Evolutionary conservation across 2,888 invertebrate species (phyloP).

Genomic region (Zygothrica quintamaculata): DNA sequence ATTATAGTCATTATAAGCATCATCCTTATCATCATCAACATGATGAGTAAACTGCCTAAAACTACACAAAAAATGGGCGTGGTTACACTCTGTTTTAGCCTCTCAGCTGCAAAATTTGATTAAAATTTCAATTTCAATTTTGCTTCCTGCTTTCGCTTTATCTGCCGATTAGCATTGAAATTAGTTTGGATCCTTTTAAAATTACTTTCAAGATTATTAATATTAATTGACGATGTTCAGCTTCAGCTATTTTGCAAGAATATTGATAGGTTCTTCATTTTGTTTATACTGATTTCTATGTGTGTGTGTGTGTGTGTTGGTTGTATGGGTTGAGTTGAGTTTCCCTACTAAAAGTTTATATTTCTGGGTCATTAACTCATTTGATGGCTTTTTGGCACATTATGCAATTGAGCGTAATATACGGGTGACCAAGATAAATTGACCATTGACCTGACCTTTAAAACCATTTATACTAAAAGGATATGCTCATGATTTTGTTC

Average conservation of each 20-base stretch:
- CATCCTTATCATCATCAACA: conserved; percentile 23
- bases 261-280: conserved; percentile 37
- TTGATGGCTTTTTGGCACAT: conserved; percentile 59
- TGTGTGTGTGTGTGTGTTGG: no score
- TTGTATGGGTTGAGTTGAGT: neutral
- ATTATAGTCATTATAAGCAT: conserved; percentile 8
- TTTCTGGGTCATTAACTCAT: conserved; percentile 71
- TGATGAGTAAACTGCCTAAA: conserved; percentile 25
- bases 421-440: conserved; percentile 47
- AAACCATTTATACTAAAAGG: conserved; percentile 1
- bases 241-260: conserved; percentile 39
- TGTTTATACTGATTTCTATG: no score
- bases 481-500: neutral
- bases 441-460: neutral
- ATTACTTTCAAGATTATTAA: conserved; percentile 72
- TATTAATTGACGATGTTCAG: conserved; percentile 70
- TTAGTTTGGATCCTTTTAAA: conserved; percentile 57
- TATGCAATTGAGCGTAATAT: conserved; percentile 47
- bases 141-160: conserved; percentile 32
- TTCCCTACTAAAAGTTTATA: conserved; percentile 43
- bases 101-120: conserved; percentile 56
- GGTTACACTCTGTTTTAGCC: neutral
- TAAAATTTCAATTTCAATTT: conserved; percentile 78
- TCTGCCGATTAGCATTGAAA: conserved; percentile 55
- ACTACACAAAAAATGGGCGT: conserved; percentile 33